phyloP scores from a whole-genome alignment of 1,140 invertebrate genomes.

The Solenopsis fugax region DNA sequence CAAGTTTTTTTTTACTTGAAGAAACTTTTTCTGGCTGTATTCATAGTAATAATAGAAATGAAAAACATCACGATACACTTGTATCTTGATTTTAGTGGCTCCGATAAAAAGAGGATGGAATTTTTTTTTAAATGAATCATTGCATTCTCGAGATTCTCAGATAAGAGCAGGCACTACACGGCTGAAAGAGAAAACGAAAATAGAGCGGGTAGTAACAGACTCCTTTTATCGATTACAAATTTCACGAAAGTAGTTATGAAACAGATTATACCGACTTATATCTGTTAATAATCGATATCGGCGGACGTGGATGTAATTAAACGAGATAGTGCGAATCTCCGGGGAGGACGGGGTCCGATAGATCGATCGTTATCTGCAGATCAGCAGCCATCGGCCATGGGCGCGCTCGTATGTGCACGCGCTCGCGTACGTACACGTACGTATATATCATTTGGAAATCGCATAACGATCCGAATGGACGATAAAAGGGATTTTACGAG shows the following conservation, averaged over 20 bases:
- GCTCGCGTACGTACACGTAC: background rate
- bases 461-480: conserved; percentile 75
- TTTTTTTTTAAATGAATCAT: background rate
- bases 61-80: background rate
- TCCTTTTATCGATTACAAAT: conserved; percentile 48
- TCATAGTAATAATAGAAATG: background rate
- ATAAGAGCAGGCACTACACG: background rate
- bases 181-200: conserved; percentile 23
- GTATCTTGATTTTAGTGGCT: background rate
- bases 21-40: too few species aligned
- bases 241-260: conserved; percentile 42
- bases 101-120: background rate
- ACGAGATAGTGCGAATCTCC: conserved; percentile 29
- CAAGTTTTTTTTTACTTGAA: too few species aligned
- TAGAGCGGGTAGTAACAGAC: conserved; percentile 5
- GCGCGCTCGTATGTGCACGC: too few species aligned
- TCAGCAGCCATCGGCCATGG: conserved; percentile 11
- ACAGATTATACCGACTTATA: conserved; percentile 46
- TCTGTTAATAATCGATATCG: conserved; percentile 60
- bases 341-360: conserved; percentile 12
- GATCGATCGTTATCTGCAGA: conserved; percentile 63
- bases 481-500: conserved; percentile 78
- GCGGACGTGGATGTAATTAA: conserved; percentile 49
- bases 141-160: background rate
- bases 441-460: conserved; percentile 70